Percentiles rank a stretch among this genome's conserved stretches.
phyloP scores from a whole-genome alignment of 2,113 vertebrate species.

The Xiphorhynchus elegans region DNA sequence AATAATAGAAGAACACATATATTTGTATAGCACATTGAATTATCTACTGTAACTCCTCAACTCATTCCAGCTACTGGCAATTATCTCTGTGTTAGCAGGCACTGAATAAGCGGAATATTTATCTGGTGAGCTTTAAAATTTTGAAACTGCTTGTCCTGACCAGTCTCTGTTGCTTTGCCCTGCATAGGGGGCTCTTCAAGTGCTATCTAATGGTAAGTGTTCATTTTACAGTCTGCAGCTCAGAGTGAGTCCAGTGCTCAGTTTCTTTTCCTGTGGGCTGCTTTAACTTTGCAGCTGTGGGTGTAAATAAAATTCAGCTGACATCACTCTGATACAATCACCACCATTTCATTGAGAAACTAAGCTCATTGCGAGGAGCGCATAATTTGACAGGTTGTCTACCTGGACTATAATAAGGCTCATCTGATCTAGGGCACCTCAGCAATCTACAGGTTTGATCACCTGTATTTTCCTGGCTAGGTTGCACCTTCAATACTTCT shows the following conservation, averaged over 20 bases:
- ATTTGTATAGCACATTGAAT: constrained; percentile 39
- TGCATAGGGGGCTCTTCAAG: background rate
- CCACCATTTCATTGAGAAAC: background rate
- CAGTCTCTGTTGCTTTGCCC: background rate
- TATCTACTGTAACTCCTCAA: constrained; percentile 43
- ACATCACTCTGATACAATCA: background rate
- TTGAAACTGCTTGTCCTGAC: background rate
- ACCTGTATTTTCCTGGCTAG: background rate
- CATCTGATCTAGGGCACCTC: background rate
- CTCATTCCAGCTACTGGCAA: constrained; percentile 26
- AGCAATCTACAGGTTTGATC: background rate
- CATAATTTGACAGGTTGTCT: background rate
- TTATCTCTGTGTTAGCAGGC: constrained; percentile 10
- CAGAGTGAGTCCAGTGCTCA: background rate
- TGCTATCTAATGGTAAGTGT: background rate
- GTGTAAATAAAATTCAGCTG: background rate
- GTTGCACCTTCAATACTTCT: background rate
- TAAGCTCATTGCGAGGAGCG: background rate
- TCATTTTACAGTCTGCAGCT: background rate
- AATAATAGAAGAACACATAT: constrained; percentile 69
- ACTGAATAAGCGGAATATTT: constrained; percentile 36
- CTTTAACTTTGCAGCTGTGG: background rate
- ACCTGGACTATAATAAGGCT: background rate
- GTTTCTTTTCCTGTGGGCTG: background rate
- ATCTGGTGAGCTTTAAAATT: constrained; percentile 34